Evolutionary conservation across 2,888 invertebrate genomes (phyloP), one percentile per base, ranked within the genome.

Genomic region (Incurvaria masculella): DNA sequence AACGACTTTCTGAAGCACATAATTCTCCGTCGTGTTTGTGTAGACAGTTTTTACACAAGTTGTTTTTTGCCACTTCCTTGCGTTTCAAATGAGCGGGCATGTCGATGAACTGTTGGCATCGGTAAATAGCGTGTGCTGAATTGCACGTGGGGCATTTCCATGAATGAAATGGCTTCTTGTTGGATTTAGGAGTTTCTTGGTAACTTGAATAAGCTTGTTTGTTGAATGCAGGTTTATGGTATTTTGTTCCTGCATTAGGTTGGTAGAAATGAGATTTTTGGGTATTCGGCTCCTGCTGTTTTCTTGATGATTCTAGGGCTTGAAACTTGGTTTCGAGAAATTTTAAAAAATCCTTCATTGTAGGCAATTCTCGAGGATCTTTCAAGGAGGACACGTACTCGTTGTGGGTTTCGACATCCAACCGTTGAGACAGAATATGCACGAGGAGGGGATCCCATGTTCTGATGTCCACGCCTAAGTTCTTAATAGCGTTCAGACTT

Each of bases 1-100:
- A 53, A 8, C 1, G 51, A 50, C 18, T 53, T 55, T 1, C 53
- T 43, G 40, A 54, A 42, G 21, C 51, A 33, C 18, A 49, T 49
- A 17, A 45, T n/a, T n/a, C 45, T 5, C 43, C 38, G 8, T 42
- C 50, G 38, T 50, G 41, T 14, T 20, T 18, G 11, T 4, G 27
- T 43, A 2, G 21, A 16, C 8, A 43, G 21, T 21, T 14, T 14
- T 20, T 21, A n/a, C 2, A 16, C 43, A 43, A 21, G 16, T 18
- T 21, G 21, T 21, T 43, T 21, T 43, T 21, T 43, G 11, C 21
- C 11, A 2, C 14, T 16, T 43, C 23, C 23, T 23, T 23, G 23
- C 10, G 23, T 23, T 23, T 23, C 10, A 23, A 6, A 10, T 23
- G 5, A 6, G 23, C 23, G 23, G 23, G 23, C 23, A 23, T 23